These are phyloP conservation scores for Chymomyza costata DNA, from an alignment of 1,140 invertebrate species.

Conservation along the genomic window DNA sequence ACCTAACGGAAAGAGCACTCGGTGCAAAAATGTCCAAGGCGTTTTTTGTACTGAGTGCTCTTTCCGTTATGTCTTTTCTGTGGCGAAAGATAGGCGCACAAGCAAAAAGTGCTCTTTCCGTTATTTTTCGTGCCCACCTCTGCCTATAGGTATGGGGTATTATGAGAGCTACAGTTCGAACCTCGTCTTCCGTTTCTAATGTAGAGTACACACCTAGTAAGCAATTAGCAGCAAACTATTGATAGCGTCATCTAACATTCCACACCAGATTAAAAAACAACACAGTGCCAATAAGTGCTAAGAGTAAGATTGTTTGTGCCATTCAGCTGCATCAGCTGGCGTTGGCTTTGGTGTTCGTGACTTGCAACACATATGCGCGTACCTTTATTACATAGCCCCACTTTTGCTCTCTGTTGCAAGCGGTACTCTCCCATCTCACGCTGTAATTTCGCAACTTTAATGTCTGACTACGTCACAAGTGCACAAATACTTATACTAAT, in stretches of 20 bases:
- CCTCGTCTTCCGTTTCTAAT: too few relatives aligned
- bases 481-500: too few relatives aligned
- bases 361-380: slow-evolving; percentile 33
- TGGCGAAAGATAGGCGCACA: too few relatives aligned
- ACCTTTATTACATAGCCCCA: slow-evolving; percentile 4
- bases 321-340: slow-evolving; percentile 6
- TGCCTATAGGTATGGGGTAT: too few relatives aligned
- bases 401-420: slow-evolving; percentile 23
- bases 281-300: slow-evolving; percentile 8
- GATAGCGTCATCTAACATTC: slow-evolving; percentile 13
- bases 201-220: slow-evolving; percentile 19
- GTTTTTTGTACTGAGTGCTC: too few relatives aligned
- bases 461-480: slow-evolving; percentile 22
- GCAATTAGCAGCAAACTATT: not conserved
- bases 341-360: slow-evolving; percentile 52
- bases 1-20: too few relatives aligned
- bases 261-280: not conserved
- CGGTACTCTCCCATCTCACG: not conserved
- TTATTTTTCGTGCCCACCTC: too few relatives aligned
- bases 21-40: too few relatives aligned
- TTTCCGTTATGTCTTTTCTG: too few relatives aligned
- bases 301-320: too few relatives aligned
- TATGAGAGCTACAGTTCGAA: too few relatives aligned
- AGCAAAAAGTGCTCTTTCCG: too few relatives aligned
- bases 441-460: slow-evolving; percentile 34